Conservation (phyloP, 2,113 vertebrate genomes). For the Lycaon pictus region DNA sequence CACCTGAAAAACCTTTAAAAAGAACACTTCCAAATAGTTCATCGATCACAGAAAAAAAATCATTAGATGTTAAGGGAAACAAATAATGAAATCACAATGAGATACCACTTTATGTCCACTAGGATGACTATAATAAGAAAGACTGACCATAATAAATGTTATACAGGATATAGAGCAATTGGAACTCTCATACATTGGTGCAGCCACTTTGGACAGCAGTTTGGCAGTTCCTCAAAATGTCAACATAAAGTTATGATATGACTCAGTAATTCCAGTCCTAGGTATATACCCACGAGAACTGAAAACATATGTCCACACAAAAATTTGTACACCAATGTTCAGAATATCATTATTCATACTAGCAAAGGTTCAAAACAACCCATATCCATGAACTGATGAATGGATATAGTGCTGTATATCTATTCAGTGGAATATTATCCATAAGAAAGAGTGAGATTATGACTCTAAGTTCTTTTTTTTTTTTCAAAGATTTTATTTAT, state of each 20-base stretch:
- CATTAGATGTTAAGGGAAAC: not conserved
- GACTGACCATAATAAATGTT: not conserved
- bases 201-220: not conserved
- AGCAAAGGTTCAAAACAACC: not conserved
- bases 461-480: not conserved
- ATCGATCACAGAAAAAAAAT: not conserved
- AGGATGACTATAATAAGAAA: not conserved
- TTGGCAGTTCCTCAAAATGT: not conserved
- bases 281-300: not conserved
- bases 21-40: not conserved
- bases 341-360: not conserved
- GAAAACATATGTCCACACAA: not conserved
- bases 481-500: too few species aligned
- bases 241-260: not conserved
- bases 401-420: not conserved
- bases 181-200: not conserved
- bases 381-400: not conserved
- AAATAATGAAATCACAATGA: not conserved
- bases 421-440: not conserved
- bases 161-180: not conserved
- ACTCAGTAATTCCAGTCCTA: not conserved
- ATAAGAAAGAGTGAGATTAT: not conserved
- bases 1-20: not conserved
- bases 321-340: not conserved
- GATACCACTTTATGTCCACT: not conserved